phyloP scores from a whole-genome alignment of 2,888 invertebrate species.

The Melanotus villosus region DNA sequence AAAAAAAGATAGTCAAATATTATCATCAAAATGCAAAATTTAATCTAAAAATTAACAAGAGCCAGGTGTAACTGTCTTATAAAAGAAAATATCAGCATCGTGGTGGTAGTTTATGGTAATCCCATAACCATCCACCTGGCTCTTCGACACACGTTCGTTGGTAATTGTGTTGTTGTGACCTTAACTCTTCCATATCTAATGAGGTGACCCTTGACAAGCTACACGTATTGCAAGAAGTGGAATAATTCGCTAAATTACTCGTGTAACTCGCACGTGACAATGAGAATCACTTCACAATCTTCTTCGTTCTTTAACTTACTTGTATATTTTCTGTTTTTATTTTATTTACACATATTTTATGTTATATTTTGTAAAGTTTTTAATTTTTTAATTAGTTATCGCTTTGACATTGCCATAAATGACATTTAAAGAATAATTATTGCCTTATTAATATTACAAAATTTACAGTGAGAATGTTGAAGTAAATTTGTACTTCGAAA shows the following conservation, averaged over 20 bases:
- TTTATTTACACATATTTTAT: too few species aligned
- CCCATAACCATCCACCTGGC: slow-evolving; percentile 18
- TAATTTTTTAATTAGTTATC: too few species aligned
- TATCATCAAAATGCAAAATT: too few species aligned
- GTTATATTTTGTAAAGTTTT: too few species aligned
- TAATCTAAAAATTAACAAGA: neutral
- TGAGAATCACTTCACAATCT: slow-evolving; percentile 59
- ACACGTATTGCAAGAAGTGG: slow-evolving; percentile 62
- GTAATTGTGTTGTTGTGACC: slow-evolving; percentile 27
- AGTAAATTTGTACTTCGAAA: too few species aligned
- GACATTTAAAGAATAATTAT: too few species aligned
- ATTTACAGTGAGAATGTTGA: too few species aligned
- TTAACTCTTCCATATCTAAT: slow-evolving; percentile 62
- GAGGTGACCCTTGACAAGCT: slow-evolving; percentile 66
- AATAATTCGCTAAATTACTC: slow-evolving; percentile 63
- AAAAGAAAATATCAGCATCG: too few species aligned
- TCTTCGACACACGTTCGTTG: slow-evolving; percentile 16
- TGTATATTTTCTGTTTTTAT: neutral
- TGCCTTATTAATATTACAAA: too few species aligned
- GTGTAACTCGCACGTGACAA: slow-evolving; percentile 66
- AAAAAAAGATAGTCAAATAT: too few species aligned
- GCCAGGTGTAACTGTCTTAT: neutral
- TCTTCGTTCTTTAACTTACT: neutral
- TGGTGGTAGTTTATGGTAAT: slow-evolving; percentile 14
- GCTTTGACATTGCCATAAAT: too few species aligned